Conservation (phyloP, 2,113 vertebrate species). For the Fregata magnificens region DNA sequence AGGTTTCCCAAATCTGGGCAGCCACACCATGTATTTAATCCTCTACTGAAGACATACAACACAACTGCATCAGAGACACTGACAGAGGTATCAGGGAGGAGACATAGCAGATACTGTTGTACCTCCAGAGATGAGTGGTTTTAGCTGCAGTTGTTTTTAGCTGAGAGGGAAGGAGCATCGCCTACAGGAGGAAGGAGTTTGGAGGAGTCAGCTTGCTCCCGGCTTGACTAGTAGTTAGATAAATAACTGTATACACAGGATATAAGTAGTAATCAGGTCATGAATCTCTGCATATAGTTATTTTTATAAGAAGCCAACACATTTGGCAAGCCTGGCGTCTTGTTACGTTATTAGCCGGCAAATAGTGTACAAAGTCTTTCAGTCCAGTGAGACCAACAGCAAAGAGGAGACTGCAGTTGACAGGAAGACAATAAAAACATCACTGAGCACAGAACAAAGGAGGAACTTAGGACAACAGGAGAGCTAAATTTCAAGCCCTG, state of each 20-base stretch:
- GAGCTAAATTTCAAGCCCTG: not conserved
- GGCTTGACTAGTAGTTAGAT: not conserved
- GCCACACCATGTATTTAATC: not conserved
- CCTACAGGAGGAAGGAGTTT: not conserved
- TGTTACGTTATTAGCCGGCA: not conserved
- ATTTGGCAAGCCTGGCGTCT: not conserved
- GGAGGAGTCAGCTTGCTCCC: not conserved
- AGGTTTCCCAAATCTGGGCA: not conserved
- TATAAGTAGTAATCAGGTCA: conserved; percentile 1
- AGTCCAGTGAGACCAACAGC: not conserved
- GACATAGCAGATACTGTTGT: not conserved
- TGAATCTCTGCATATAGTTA: not conserved
- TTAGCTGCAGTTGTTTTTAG: not conserved
- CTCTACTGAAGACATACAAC: not conserved
- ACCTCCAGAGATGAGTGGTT: not conserved
- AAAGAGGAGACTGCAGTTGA: not conserved
- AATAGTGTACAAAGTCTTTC: not conserved
- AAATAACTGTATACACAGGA: not conserved
- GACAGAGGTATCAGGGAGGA: not conserved
- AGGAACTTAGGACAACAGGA: not conserved
- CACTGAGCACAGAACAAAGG: not conserved
- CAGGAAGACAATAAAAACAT: conserved; percentile 13
- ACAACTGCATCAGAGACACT: not conserved
- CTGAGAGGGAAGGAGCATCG: not conserved
- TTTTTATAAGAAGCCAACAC: not conserved